Conservation (phyloP, 2,797 vertebrate species). For the Amblyopsis hoosieri region DNA sequence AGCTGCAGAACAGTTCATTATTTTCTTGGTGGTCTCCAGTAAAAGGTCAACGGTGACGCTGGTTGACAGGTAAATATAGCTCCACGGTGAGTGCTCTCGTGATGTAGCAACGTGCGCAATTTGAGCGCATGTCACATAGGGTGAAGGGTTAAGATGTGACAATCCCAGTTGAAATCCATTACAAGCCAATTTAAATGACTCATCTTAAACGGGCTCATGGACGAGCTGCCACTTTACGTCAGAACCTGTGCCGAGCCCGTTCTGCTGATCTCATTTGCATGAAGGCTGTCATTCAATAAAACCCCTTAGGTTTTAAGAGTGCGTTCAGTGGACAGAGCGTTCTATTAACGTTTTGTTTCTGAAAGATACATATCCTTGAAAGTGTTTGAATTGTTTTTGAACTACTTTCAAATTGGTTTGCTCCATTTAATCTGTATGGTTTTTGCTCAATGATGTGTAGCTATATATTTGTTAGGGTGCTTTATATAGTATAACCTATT, state of each 20-base stretch:
- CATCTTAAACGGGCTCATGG: conserved; percentile 6
- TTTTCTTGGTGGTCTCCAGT: conserved; percentile 44
- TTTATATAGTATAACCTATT: no score
- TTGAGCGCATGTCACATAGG: conserved; percentile 23
- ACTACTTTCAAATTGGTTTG: no score
- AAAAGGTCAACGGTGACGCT: conserved; percentile 65
- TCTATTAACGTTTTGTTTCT: no score
- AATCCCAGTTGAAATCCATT: conserved; percentile 9
- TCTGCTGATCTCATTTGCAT: conserved; percentile 13
- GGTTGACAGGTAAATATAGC: conserved; percentile 39
- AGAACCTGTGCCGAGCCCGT: conserved; percentile 10
- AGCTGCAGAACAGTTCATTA: conserved; percentile 52
- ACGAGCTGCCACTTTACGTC: conserved; percentile 17
- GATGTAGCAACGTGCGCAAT: conserved; percentile 6
- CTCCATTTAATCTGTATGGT: no score
- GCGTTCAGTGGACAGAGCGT: no score
- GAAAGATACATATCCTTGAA: no score
- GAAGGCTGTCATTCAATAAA: conserved; percentile 3
- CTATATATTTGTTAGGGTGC: no score
- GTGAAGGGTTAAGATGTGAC: conserved; percentile 32
- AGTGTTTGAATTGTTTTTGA: no score
- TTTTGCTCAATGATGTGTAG: no score
- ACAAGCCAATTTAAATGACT: conserved; percentile 25
- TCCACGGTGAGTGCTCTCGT: conserved; percentile 2
- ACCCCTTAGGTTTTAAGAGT: not conserved